phyloP scores from a whole-genome alignment of 2,888 invertebrate species.

The Eupelmus urozonus region DNA sequence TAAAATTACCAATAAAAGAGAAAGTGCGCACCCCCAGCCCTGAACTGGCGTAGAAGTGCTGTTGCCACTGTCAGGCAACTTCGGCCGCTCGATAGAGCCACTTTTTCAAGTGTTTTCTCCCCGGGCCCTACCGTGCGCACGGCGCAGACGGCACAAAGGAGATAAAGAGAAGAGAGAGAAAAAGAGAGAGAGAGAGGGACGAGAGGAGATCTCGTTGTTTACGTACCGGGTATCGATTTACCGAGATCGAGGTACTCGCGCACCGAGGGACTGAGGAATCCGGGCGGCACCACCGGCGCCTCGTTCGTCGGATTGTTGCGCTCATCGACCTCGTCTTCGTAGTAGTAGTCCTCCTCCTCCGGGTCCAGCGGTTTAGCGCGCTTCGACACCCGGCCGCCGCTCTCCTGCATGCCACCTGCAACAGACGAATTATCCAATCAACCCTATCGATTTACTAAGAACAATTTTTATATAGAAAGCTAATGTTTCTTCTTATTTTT shows the following conservation, averaged over 20 bases:
- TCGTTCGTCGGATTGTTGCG: conserved; percentile 78
- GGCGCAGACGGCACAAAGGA: background rate
- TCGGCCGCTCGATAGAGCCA: too few relatives aligned
- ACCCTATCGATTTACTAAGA: conserved; percentile 48
- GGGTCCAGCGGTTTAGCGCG: conserved; percentile 77
- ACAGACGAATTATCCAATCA: conserved; percentile 54
- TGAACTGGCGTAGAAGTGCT: background rate
- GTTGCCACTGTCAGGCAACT: too few relatives aligned
- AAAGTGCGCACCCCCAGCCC: background rate
- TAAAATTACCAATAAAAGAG: conserved; percentile 1
- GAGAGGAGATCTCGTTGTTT: conserved; percentile 60
- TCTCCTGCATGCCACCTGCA: conserved; percentile 51
- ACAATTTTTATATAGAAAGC: too few relatives aligned
- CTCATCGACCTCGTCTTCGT: conserved; percentile 77
- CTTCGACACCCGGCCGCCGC: conserved; percentile 66
- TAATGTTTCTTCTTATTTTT: too few relatives aligned
- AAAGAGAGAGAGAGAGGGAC: background rate
- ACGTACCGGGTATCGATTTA: conserved; percentile 91
- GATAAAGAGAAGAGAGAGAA: too few relatives aligned
- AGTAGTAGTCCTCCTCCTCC: conserved; percentile 76
- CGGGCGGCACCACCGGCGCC: conserved; percentile 83
- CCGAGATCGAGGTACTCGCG: conserved; percentile 91
- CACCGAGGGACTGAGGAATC: conserved; percentile 90
- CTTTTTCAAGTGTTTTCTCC: background rate
- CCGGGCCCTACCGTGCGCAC: background rate